Conservation (phyloP, 2,888 invertebrate species). For the Trissolcus japonicus region DNA sequence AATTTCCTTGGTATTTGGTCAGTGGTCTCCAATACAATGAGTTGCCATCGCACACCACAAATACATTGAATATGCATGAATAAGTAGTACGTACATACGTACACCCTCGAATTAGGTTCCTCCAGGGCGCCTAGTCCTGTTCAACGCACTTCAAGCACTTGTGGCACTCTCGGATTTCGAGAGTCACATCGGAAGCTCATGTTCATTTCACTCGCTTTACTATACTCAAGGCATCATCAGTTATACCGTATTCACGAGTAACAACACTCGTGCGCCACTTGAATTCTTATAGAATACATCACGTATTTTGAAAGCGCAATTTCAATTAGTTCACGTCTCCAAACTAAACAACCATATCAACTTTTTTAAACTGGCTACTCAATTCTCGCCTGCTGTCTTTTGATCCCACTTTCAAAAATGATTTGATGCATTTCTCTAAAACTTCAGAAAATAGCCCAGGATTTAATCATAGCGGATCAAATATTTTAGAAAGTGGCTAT, state of each 20-base stretch:
- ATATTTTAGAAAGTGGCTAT: too few relatives aligned
- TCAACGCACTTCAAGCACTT: constrained; percentile 64
- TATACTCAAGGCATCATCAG: constrained; percentile 36
- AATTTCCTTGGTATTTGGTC: constrained; percentile 65
- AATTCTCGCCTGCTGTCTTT: too few relatives aligned
- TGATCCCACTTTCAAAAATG: too few relatives aligned
- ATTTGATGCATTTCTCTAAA: too few relatives aligned
- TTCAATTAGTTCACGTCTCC: constrained; percentile 18
- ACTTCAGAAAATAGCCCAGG: too few relatives aligned
- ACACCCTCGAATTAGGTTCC: constrained; percentile 72
- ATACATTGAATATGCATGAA: constrained; percentile 74
- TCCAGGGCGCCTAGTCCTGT: constrained; percentile 66
- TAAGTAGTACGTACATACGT: constrained; percentile 61
- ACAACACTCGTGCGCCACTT: constrained; percentile 29
- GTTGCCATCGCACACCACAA: constrained; percentile 64
- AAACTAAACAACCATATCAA: not conserved
- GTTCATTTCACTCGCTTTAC: constrained; percentile 50
- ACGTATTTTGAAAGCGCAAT: constrained; percentile 23
- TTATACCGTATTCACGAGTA: constrained; percentile 45
- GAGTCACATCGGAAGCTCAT: constrained; percentile 54
- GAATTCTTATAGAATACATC: constrained; percentile 47
- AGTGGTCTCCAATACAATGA: constrained; percentile 66
- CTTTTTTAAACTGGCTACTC: not conserved
- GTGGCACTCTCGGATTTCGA: constrained; percentile 62
- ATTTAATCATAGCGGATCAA: too few relatives aligned